Conservation (phyloP, 2,888 invertebrate genomes). For the Exephanes ischioxanthus region DNA sequence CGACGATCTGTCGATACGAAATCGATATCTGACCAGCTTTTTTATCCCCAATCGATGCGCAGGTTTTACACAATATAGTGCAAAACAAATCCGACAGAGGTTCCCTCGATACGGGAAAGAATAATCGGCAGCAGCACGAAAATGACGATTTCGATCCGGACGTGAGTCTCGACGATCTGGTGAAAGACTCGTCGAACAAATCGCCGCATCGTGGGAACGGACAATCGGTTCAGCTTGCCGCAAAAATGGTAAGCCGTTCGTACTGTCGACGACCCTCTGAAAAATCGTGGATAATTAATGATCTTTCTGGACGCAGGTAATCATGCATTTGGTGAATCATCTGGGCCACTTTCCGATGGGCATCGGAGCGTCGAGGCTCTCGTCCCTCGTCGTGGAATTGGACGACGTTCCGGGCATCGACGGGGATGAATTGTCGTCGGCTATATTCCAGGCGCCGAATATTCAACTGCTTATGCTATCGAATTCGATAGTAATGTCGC, state of each 20-base stretch:
- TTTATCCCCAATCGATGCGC: neutral
- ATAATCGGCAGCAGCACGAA: constrained; percentile 82
- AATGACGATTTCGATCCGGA: constrained; percentile 90
- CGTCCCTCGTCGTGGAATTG: constrained; percentile 96
- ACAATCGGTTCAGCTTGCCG: constrained; percentile 87
- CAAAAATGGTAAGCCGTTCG: constrained; percentile 85
- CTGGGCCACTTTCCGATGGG: constrained; percentile 98
- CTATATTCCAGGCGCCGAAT: constrained; percentile 94
- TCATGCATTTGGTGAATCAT: constrained; percentile 96
- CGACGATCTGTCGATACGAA: neutral
- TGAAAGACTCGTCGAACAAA: constrained; percentile 83
- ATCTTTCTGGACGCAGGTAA: constrained; percentile 85
- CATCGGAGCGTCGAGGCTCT: constrained; percentile 94
- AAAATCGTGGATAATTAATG: constrained; percentile 4
- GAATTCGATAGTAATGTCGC: constrained; percentile 93
- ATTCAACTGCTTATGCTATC: constrained; percentile 94
- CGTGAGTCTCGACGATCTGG: constrained; percentile 88
- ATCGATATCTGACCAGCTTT: neutral
- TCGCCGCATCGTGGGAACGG: constrained; percentile 79
- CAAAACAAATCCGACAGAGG: constrained; percentile 78
- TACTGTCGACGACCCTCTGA: neutral
- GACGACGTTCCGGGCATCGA: constrained; percentile 93
- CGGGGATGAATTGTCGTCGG: constrained; percentile 91
- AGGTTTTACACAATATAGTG: constrained; percentile 83
- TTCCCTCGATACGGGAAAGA: constrained; percentile 71